phyloP scores from a whole-genome alignment of 2,888 invertebrate species.

The Druceiella hillmani region DNA sequence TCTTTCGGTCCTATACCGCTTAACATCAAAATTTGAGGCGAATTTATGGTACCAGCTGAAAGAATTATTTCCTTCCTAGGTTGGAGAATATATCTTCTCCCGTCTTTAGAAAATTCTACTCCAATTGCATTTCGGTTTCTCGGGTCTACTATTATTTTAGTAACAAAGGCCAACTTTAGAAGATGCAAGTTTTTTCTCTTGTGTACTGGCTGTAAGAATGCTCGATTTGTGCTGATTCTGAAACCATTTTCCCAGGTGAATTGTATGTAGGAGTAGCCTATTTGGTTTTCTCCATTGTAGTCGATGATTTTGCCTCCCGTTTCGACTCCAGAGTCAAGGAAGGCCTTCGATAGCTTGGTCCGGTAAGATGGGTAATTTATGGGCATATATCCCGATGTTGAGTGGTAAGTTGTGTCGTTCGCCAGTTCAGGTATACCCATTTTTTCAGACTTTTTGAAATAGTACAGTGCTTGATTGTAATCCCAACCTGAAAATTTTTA shows the following conservation, averaged over 20 bases:
- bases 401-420: slow-evolving; percentile 50
- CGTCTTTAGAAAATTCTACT: slow-evolving; percentile 51
- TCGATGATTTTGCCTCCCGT: slow-evolving; percentile 57
- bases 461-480: slow-evolving; percentile 57
- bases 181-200: slow-evolving; percentile 59
- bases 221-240: slow-evolving; percentile 69
- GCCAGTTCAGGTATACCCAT: slow-evolving; percentile 46
- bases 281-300: slow-evolving; percentile 60
- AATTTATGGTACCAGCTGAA: slow-evolving; percentile 72
- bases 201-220: slow-evolving; percentile 57
- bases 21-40: slow-evolving; percentile 77
- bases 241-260: slow-evolving; percentile 64
- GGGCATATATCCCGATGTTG: slow-evolving; percentile 53
- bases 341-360: slow-evolving; percentile 53
- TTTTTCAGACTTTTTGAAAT: slow-evolving; percentile 67
- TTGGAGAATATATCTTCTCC: slow-evolving; percentile 35
- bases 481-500: slow-evolving; percentile 55
- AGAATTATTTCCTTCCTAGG: slow-evolving; percentile 68
- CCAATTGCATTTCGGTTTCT: slow-evolving; percentile 51
- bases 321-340: slow-evolving; percentile 57
- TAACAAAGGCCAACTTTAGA: slow-evolving; percentile 51
- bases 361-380: slow-evolving; percentile 56
- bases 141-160: slow-evolving; percentile 52
- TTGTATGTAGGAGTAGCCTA: slow-evolving; percentile 61
- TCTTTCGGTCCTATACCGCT: slow-evolving; percentile 68